Evolutionary conservation across 2,888 invertebrate genomes (phyloP).

Genomic region (Hirtodrosophila alboralis): DNA sequence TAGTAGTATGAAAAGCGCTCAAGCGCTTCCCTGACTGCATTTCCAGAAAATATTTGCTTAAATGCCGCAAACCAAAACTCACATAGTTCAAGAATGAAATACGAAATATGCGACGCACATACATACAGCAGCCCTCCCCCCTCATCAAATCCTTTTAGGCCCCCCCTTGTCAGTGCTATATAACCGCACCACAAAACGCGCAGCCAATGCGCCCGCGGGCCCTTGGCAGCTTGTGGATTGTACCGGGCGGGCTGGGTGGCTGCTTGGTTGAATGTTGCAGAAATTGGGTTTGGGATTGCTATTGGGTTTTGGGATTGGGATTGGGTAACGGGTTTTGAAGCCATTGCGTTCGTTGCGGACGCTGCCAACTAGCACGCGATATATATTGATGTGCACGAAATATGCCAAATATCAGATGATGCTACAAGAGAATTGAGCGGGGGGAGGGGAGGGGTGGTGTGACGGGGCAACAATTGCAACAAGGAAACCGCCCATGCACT

Average conservation of each 20-base stretch:
- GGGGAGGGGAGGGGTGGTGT: not conserved
- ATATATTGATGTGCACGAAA: constrained; percentile 77
- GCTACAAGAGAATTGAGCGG: not conserved
- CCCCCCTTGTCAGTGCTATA: constrained; percentile 27
- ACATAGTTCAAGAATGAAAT: constrained; percentile 73
- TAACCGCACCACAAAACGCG: constrained; percentile 68
- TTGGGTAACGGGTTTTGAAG: too few relatives aligned
- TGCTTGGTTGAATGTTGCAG: not conserved
- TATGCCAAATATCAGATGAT: constrained; percentile 71
- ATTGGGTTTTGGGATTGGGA: constrained; percentile 10
- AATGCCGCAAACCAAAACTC: constrained; percentile 78
- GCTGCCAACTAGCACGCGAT: constrained; percentile 75
- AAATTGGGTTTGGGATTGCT: constrained; percentile 18
- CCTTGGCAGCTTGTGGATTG: constrained; percentile 57
- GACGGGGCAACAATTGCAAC: constrained; percentile 33
- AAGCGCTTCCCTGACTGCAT: constrained; percentile 60
- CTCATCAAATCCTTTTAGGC: not conserved
- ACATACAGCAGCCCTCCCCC: constrained; percentile 5
- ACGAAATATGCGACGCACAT: constrained; percentile 53
- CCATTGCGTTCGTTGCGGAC: constrained; percentile 52
- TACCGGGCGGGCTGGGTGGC: constrained; percentile 17
- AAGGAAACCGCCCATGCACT: constrained; percentile 56
- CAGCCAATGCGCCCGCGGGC: constrained; percentile 70
- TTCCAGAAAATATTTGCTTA: constrained; percentile 73
- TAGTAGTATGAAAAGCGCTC: constrained; percentile 7